Percentiles rank a stretch among this genome's conserved stretches.
Evolutionary conservation across 1,140 invertebrate species (phyloP).

Genomic region (Heliothis virescens): DNA sequence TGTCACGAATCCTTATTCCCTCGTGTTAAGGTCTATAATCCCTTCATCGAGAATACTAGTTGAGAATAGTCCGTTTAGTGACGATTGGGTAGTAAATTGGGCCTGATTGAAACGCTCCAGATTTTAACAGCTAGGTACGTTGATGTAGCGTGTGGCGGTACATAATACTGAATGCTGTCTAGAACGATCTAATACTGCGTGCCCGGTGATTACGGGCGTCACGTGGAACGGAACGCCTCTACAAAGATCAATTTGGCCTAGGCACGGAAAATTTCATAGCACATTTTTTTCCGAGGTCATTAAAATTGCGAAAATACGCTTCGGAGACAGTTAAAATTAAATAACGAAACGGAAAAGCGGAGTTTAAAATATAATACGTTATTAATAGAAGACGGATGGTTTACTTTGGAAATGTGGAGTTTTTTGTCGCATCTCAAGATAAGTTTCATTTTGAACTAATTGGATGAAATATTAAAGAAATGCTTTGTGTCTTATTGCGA

Average conservation of each 20-base stretch:
- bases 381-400: no score
- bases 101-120: constrained; percentile 75
- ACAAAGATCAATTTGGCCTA: background rate
- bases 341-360: no score
- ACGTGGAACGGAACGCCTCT: background rate
- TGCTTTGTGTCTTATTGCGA: no score
- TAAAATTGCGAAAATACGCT: no score
- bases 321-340: no score
- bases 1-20: background rate
- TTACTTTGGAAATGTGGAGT: no score
- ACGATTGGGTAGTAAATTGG: constrained; percentile 67
- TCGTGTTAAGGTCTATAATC: background rate
- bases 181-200: constrained; percentile 10
- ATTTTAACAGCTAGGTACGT: constrained; percentile 63
- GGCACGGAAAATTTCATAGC: background rate
- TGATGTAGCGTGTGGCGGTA: background rate
- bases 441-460: no score
- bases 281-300: background rate
- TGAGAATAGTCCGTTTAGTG: constrained; percentile 38
- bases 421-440: no score
- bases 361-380: no score
- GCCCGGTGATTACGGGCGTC: constrained; percentile 17
- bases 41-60: background rate
- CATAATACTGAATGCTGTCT: background rate
- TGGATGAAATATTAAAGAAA: no score